Conservation (phyloP, 2,797 vertebrate species). For the Brotula barbata region DNA sequence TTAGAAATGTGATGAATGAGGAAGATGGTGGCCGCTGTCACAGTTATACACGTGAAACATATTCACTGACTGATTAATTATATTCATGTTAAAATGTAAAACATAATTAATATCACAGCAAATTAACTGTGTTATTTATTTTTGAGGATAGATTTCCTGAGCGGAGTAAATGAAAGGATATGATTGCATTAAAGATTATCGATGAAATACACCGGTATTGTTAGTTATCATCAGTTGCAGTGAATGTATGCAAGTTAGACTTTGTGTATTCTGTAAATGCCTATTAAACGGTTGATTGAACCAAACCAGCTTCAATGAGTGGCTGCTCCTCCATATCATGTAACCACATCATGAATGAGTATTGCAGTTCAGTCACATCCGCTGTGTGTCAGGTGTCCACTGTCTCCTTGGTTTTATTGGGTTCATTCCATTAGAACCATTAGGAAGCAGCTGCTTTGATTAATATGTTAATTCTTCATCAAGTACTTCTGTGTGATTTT, state of each 20-base stretch:
- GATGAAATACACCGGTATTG: conserved; percentile 73
- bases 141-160: conserved; percentile 66
- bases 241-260: neutral
- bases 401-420: conserved; percentile 48
- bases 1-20: conserved; percentile 19
- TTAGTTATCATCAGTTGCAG: conserved; percentile 32
- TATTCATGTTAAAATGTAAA: conserved; percentile 59
- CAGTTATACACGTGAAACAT: conserved; percentile 27
- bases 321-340: conserved; percentile 19
- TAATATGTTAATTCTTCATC: conserved; percentile 53
- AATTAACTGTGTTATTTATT: conserved; percentile 52
- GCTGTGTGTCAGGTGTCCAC: conserved; percentile 20
- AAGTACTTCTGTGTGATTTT: conserved; percentile 10
- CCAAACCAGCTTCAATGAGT: conserved; percentile 22
- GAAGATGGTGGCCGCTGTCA: neutral
- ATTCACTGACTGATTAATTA: conserved; percentile 30
- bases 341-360: conserved; percentile 20
- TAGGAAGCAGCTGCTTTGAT: conserved; percentile 48
- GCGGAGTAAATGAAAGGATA: conserved; percentile 63
- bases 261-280: conserved; percentile 8
- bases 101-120: conserved; percentile 67
- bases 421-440: conserved; percentile 39
- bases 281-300: conserved; percentile 35
- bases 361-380: conserved; percentile 19
- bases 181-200: conserved; percentile 59